A percentile compares a stretch with the other conserved stretches of the same genome.
Evolutionary conservation across 2,888 invertebrate species (phyloP).

Genomic region (Tinea semifulvella): DNA sequence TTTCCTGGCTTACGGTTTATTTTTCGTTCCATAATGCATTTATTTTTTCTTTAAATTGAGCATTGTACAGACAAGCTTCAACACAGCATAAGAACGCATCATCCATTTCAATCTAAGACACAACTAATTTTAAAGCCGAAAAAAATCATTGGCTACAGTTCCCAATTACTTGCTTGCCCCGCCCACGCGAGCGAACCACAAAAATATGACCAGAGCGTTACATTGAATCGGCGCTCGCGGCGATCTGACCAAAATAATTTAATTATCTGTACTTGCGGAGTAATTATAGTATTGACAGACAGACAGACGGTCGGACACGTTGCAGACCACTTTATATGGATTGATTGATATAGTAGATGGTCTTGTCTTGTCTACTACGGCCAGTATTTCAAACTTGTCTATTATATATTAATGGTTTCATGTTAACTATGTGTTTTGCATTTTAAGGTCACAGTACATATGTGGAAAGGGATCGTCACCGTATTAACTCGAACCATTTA

Average conservation of each 20-base stretch:
- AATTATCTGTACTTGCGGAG: conserved; percentile 12
- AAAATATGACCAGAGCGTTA: not conserved
- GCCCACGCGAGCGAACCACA: conserved; percentile 2
- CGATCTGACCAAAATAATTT: conserved; percentile 13
- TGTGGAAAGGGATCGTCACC: too few species aligned
- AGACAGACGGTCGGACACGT: conserved; percentile 12
- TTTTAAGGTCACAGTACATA: too few species aligned
- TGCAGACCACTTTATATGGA: conserved; percentile 12
- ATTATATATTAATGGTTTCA: not conserved
- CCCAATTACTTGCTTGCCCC: not conserved
- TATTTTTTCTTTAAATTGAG: too few species aligned
- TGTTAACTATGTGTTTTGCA: too few species aligned
- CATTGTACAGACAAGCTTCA: too few species aligned
- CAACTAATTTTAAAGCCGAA: too few species aligned
- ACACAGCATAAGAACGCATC: too few species aligned
- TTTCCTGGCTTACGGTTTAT: too few species aligned
- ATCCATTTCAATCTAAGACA: too few species aligned
- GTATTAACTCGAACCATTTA: too few species aligned
- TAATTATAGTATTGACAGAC: conserved; percentile 14
- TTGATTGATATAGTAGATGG: conserved; percentile 12
- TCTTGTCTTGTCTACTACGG: not conserved
- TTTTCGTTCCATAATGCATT: too few species aligned
- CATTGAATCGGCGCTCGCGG: conserved; percentile 9
- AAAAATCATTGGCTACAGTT: not conserved
- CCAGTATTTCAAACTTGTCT: not conserved